Percentiles rank a stretch among this genome's conserved stretches.
phyloP scores from a whole-genome alignment of 1,140 invertebrate genomes.

The Drosophila lacertosa region DNA sequence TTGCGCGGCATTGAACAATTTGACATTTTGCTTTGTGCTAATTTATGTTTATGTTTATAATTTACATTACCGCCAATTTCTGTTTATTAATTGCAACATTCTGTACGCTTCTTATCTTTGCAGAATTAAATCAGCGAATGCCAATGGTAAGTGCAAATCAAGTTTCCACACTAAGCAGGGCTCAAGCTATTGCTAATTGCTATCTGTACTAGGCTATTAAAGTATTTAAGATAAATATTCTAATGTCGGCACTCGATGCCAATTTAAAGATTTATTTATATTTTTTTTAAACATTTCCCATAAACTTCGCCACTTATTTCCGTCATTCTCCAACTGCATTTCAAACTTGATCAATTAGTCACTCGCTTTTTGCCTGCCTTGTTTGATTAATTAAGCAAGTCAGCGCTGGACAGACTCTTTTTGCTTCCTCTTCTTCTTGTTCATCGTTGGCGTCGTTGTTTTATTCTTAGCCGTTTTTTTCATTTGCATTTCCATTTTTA shows the following conservation, averaged over 20 bases:
- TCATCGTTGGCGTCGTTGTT: too few relatives aligned
- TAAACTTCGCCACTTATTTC: slow-evolving; percentile 19
- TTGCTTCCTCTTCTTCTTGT: background rate
- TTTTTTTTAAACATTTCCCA: background rate
- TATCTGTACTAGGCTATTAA: slow-evolving; percentile 2
- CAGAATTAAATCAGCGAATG: slow-evolving; percentile 84
- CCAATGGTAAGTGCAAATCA: slow-evolving; percentile 77
- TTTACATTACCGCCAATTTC: slow-evolving; percentile 23
- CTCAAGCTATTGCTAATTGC: too few relatives aligned
- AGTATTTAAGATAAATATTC: slow-evolving; percentile 26
- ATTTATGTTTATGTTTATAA: slow-evolving; percentile 55
- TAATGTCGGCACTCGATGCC: background rate
- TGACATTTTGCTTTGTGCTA: slow-evolving; percentile 59
- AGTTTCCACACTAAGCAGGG: background rate
- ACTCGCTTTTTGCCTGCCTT: slow-evolving; percentile 3
- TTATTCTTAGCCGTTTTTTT: slow-evolving; percentile 16
- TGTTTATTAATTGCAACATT: slow-evolving; percentile 70
- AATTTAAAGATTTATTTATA: slow-evolving; percentile 3
- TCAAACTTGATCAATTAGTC: slow-evolving; percentile 33
- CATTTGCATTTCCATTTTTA: slow-evolving; percentile 76
- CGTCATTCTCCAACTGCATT: slow-evolving; percentile 16
- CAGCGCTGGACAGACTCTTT: slow-evolving; percentile 18
- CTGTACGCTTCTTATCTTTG: slow-evolving; percentile 57
- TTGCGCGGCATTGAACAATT: slow-evolving; percentile 40
- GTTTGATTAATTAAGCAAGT: slow-evolving; percentile 45